Evolutionary conservation across 2,888 invertebrate species (phyloP).

Genomic region (Cryptocheilus praepositus): DNA sequence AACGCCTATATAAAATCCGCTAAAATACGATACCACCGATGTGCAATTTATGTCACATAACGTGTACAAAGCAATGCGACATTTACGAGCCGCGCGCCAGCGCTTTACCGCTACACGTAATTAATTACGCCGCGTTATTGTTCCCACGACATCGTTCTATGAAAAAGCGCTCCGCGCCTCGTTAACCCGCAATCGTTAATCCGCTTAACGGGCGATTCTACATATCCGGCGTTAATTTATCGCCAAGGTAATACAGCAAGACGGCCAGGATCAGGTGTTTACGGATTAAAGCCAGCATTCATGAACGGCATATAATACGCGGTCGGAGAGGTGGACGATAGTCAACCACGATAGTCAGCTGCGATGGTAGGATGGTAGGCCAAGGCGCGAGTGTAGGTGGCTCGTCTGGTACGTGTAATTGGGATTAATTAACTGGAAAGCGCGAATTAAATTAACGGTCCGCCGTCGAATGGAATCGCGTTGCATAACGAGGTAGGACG

Average conservation of each 20-base stretch:
- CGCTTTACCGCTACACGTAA: no score
- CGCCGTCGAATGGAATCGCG: slow-evolving; percentile 40
- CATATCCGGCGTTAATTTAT: slow-evolving; percentile 38
- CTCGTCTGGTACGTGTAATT: slow-evolving; percentile 45
- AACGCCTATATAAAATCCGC: no score
- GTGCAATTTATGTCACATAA: no score
- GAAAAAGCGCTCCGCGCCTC: slow-evolving; percentile 4
- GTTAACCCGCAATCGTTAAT: slow-evolving; percentile 42
- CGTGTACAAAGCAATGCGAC: no score
- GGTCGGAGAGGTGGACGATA: neutral
- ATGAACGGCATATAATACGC: slow-evolving; percentile 11
- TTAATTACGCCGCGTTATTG: no score
- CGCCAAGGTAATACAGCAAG: slow-evolving; percentile 23
- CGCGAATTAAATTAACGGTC: slow-evolving; percentile 58
- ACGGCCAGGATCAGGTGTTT: slow-evolving; percentile 29
- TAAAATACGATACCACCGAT: no score
- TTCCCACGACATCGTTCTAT: no score
- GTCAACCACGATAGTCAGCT: no score
- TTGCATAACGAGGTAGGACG: slow-evolving; percentile 45
- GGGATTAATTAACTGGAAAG: slow-evolving; percentile 60
- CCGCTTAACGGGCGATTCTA: slow-evolving; percentile 36
- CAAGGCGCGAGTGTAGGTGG: slow-evolving; percentile 16
- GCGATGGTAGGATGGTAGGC: no score
- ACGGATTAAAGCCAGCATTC: slow-evolving; percentile 39
- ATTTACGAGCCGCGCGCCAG: no score